Conservation (phyloP, 1,140 invertebrate genomes). For the Harpegnathos saltator region DNA sequence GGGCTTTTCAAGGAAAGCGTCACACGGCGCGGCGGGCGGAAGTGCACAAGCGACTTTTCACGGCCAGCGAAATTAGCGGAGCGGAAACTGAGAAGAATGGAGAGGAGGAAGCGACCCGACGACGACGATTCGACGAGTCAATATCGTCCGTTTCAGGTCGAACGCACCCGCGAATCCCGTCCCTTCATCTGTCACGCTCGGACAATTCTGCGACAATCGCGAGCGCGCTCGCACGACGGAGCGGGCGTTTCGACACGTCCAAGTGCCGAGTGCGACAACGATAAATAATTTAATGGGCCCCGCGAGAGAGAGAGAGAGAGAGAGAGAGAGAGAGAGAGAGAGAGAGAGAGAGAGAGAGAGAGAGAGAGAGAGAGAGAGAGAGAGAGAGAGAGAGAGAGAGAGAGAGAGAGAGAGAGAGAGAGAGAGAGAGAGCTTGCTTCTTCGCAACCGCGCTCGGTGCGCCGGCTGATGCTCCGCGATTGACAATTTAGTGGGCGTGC, state of each 20-base stretch:
- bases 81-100: background rate
- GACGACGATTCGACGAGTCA: background rate
- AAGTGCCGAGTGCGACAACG: slow-evolving; percentile 15
- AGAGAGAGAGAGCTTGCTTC: slow-evolving; percentile 66
- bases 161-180: background rate
- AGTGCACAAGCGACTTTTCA: slow-evolving; percentile 15
- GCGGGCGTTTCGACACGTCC: background rate
- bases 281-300: slow-evolving; percentile 67
- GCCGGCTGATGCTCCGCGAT: slow-evolving; percentile 38
- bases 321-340: too few species aligned
- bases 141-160: slow-evolving; percentile 16
- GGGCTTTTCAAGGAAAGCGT: background rate
- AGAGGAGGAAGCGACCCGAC: too few species aligned
- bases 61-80: background rate
- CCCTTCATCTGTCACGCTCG: background rate
- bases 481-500: slow-evolving; percentile 68
- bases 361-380: too few species aligned
- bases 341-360: too few species aligned
- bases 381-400: too few species aligned
- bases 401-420: too few species aligned
- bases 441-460: slow-evolving; percentile 49
- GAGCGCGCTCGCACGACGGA: background rate
- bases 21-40: background rate
- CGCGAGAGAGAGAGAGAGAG: too few species aligned
- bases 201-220: background rate